These are phyloP conservation scores for Scaptomyza caliginosa DNA, from an alignment of 2,888 invertebrate genomes.

Conservation along the genomic window DNA sequence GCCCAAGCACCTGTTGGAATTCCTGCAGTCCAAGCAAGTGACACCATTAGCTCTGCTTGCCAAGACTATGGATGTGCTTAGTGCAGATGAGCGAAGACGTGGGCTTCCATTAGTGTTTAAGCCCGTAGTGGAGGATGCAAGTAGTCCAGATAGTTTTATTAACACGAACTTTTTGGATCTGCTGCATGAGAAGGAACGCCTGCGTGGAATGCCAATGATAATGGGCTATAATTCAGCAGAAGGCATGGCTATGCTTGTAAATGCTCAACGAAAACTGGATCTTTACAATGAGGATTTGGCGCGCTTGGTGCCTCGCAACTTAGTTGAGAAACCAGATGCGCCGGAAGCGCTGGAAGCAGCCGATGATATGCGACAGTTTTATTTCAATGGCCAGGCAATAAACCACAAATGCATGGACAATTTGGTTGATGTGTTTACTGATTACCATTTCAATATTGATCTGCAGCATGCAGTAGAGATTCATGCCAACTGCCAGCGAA, in stretches of 20 bases:
- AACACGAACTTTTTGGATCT: constrained; percentile 83
- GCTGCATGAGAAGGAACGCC: constrained; percentile 79
- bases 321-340: constrained; percentile 61
- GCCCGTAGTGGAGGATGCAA: constrained; percentile 76
- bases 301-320: constrained; percentile 78
- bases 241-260: constrained; percentile 83
- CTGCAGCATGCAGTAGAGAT: constrained; percentile 72
- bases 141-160: constrained; percentile 76
- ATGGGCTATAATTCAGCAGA: constrained; percentile 86
- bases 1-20: constrained; percentile 47
- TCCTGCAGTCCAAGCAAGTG: constrained; percentile 67
- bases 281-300: constrained; percentile 73
- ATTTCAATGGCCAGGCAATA: constrained; percentile 84
- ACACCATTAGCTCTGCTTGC: constrained; percentile 53
- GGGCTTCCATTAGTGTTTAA: constrained; percentile 77
- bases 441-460: constrained; percentile 82
- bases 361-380: constrained; percentile 81
- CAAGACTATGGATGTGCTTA: constrained; percentile 55
- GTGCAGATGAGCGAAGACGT: constrained; percentile 78
- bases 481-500: constrained; percentile 66
- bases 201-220: constrained; percentile 85
- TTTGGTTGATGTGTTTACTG: constrained; percentile 85
- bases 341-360: constrained; percentile 58
- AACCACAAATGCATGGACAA: constrained; percentile 83
- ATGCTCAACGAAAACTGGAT: constrained; percentile 70